A percentile compares a stretch with the other conserved stretches of the same genome.
phyloP scores from a whole-genome alignment of 1,140 invertebrate species.

The Drosophila malerkotliana region DNA sequence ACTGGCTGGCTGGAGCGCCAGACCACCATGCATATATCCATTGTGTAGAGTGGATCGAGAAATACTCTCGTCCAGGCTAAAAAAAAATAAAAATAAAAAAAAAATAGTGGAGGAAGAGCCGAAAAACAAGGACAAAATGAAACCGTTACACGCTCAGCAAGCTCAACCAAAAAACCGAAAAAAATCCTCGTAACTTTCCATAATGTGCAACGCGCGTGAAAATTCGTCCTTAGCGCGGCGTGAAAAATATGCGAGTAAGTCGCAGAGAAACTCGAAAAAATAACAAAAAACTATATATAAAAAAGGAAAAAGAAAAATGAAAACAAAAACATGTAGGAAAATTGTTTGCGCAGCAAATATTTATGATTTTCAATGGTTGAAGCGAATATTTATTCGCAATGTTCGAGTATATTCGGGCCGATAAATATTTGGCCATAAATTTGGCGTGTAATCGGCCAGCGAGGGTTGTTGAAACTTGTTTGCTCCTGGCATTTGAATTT shows the following conservation, averaged over 20 bases:
- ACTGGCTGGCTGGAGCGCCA: conserved; percentile 20
- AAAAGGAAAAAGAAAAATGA: not conserved
- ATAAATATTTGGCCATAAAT: conserved; percentile 78
- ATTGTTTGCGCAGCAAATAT: conserved; percentile 77
- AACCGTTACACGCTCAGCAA: conserved; percentile 72
- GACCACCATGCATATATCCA: conserved; percentile 65
- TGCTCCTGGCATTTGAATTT: conserved; percentile 44
- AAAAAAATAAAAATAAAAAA: not conserved
- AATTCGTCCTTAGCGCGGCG: conserved; percentile 71
- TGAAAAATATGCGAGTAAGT: conserved; percentile 48
- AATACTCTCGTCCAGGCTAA: conserved; percentile 31
- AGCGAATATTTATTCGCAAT: conserved; percentile 60
- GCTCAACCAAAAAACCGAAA: conserved; percentile 33
- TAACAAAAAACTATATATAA: not conserved
- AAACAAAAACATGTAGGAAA: conserved; percentile 37
- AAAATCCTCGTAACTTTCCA: conserved; percentile 49
- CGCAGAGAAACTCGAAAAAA: conserved; percentile 27
- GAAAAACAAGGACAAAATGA: conserved; percentile 55
- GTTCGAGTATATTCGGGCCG: conserved; percentile 53
- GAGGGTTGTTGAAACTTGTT: conserved; percentile 37
- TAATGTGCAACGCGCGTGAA: conserved; percentile 78
- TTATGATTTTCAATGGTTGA: conserved; percentile 62
- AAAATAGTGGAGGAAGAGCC: not conserved
- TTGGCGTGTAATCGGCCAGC: conserved; percentile 56
- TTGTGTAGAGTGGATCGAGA: conserved; percentile 62